These are phyloP conservation scores for Campopleginae sp. DNA, from an alignment of 2,888 invertebrate genomes.

Conservation along the genomic window DNA sequence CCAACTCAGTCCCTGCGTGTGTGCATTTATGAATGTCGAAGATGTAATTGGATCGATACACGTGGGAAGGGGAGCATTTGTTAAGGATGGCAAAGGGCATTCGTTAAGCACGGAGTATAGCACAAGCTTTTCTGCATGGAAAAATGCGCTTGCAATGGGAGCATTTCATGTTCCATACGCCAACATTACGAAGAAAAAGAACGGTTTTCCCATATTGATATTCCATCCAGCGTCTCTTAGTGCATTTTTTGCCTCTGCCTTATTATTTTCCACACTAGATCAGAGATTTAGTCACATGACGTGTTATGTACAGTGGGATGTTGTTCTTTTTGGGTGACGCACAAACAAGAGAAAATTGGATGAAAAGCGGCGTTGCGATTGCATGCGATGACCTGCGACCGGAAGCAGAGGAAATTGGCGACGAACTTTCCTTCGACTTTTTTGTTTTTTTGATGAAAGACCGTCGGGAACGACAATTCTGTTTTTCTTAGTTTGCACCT, in stretches of 20 bases:
- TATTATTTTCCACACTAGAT: background rate
- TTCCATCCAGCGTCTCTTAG: background rate
- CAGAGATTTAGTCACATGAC: background rate
- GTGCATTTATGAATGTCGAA: background rate
- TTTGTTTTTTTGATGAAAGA: too few species aligned
- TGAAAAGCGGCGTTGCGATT: too few species aligned
- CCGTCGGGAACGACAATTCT: too few species aligned
- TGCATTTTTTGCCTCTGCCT: background rate
- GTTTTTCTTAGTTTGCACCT: background rate
- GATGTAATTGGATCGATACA: slow-evolving; percentile 20
- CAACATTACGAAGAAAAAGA: slow-evolving; percentile 20
- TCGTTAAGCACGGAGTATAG: slow-evolving; percentile 24
- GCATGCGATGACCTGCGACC: too few species aligned
- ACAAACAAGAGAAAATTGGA: too few species aligned
- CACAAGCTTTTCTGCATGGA: slow-evolving; percentile 1
- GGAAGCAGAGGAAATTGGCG: too few species aligned
- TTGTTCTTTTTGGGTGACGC: too few species aligned
- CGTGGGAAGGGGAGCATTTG: background rate
- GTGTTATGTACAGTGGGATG: background rate
- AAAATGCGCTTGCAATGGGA: background rate
- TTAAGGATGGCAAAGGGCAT: background rate
- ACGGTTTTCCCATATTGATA: slow-evolving; percentile 44
- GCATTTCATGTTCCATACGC: background rate
- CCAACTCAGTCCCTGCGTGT: background rate
- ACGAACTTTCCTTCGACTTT: too few species aligned